Percentiles rank a stretch among this genome's conserved stretches.
Evolutionary conservation across 2,888 invertebrate genomes (phyloP).

Genomic region (Lasioglossum zephyrum): DNA sequence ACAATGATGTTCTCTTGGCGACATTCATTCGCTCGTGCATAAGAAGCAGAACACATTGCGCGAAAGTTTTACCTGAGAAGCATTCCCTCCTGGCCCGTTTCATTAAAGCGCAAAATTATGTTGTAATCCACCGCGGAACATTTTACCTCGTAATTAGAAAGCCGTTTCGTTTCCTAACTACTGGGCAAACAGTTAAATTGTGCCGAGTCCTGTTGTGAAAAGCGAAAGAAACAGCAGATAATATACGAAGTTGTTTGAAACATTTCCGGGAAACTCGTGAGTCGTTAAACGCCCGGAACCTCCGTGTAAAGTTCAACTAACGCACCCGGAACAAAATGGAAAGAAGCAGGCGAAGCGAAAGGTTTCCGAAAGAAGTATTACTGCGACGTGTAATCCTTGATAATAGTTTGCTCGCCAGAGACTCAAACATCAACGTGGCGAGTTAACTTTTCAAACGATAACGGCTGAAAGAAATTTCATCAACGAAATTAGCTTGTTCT

Average conservation of each 20-base stretch:
- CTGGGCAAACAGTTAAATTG: constrained; percentile 3
- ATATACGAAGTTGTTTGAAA: constrained; percentile 5
- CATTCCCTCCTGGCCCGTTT: not conserved
- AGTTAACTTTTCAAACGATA: not conserved
- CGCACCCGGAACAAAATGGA: not conserved
- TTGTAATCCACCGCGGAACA: not conserved
- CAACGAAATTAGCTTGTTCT: not conserved
- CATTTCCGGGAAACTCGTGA: not conserved
- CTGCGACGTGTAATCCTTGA: not conserved
- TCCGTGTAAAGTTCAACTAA: not conserved
- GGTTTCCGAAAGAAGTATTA: not conserved
- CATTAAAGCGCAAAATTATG: not conserved
- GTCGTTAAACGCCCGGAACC: constrained; percentile 1
- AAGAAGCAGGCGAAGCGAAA: not conserved
- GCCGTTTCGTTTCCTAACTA: constrained; percentile 2
- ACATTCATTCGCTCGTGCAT: not conserved
- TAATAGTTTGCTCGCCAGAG: not conserved
- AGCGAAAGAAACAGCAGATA: constrained; percentile 7
- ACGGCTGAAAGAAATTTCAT: not conserved
- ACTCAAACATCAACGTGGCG: not conserved
- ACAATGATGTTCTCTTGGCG: too few species aligned
- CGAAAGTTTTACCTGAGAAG: not conserved
- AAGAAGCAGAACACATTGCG: not conserved
- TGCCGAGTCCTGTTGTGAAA: constrained; percentile 1
- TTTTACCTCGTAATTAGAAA: not conserved